These are phyloP conservation scores for Mechanitis mazaeus DNA, from an alignment of 2,888 invertebrate species.

Conservation along the genomic window DNA sequence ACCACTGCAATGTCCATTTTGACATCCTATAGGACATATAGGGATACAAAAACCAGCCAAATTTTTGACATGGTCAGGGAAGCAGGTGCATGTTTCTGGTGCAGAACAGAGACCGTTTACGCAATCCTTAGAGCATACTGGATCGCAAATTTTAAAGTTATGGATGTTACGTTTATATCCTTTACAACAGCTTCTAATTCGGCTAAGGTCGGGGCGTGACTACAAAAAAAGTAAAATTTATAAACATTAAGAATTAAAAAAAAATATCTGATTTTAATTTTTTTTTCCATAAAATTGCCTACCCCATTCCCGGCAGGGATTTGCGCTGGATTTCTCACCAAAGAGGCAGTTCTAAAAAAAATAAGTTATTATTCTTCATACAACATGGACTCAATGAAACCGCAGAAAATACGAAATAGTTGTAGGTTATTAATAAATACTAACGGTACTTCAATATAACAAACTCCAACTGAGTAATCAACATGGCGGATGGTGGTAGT, in stretches of 20 bases:
- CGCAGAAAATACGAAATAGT: not conserved
- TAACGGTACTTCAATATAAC: slow-evolving; percentile 81
- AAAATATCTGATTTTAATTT: not conserved
- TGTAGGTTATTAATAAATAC: slow-evolving; percentile 42
- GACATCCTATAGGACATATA: slow-evolving; percentile 82
- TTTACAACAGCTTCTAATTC: slow-evolving; percentile 82
- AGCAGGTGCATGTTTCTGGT: slow-evolving; percentile 80
- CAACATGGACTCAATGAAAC: not conserved
- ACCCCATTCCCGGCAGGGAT: slow-evolving; percentile 78
- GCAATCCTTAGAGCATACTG: slow-evolving; percentile 78
- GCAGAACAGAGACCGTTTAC: slow-evolving; percentile 79
- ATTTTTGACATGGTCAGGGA: slow-evolving; percentile 77
- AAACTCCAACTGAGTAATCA: slow-evolving; percentile 70
- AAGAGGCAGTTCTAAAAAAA: slow-evolving; percentile 69
- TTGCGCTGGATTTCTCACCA: slow-evolving; percentile 65
- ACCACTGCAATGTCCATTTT: slow-evolving; percentile 79
- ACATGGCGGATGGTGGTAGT: slow-evolving; percentile 25
- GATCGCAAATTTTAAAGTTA: slow-evolving; percentile 75
- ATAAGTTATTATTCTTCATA: not conserved
- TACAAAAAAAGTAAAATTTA: slow-evolving; percentile 37
- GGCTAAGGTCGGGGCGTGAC: slow-evolving; percentile 79
- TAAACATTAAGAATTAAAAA: not conserved
- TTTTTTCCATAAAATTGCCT: slow-evolving; percentile 42
- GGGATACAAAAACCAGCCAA: slow-evolving; percentile 75
- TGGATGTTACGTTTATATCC: slow-evolving; percentile 80